phyloP scores from a whole-genome alignment of 2,888 invertebrate genomes.

The Ceraclea dissimilis region DNA sequence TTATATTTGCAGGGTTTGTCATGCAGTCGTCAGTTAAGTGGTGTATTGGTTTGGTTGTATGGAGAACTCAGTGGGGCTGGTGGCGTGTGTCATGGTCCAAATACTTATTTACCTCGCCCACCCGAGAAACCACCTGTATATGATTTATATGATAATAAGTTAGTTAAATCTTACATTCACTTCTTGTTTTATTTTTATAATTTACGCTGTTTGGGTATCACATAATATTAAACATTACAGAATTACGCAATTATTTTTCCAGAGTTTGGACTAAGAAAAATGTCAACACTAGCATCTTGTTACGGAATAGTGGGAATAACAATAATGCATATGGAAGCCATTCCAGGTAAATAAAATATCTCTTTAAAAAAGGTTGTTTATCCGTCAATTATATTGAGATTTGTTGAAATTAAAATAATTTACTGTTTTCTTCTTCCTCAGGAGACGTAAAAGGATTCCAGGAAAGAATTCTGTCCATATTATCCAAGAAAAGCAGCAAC shows the following conservation, averaged over 20 bases:
- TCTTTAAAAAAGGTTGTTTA: too few species aligned
- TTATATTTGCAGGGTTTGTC: conserved; percentile 44
- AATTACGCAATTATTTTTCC: not conserved
- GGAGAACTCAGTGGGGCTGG: conserved; percentile 36
- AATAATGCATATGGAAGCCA: conserved; percentile 6
- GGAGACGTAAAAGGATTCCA: not conserved
- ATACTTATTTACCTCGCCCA: conserved; percentile 22
- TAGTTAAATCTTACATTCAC: conserved; percentile 3
- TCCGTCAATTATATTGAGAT: too few species aligned
- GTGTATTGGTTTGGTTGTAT: conserved; percentile 52
- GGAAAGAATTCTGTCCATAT: too few species aligned
- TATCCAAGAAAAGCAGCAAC: not conserved
- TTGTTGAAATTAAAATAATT: not conserved
- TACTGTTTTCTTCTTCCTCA: not conserved
- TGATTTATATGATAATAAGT: conserved; percentile 19
- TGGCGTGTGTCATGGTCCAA: conserved; percentile 20
- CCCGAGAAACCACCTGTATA: conserved; percentile 13
- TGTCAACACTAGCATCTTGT: not conserved
- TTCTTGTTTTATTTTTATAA: not conserved
- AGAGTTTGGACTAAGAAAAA: conserved; percentile 9
- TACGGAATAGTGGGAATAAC: not conserved
- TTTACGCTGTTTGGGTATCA: not conserved
- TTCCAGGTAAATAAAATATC: conserved; percentile 2
- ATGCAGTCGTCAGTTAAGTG: conserved; percentile 53
- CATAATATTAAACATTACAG: too few species aligned